These are phyloP conservation scores for Oriolus oriolus DNA, from an alignment of 2,113 vertebrate genomes.

Conservation along the genomic window DNA sequence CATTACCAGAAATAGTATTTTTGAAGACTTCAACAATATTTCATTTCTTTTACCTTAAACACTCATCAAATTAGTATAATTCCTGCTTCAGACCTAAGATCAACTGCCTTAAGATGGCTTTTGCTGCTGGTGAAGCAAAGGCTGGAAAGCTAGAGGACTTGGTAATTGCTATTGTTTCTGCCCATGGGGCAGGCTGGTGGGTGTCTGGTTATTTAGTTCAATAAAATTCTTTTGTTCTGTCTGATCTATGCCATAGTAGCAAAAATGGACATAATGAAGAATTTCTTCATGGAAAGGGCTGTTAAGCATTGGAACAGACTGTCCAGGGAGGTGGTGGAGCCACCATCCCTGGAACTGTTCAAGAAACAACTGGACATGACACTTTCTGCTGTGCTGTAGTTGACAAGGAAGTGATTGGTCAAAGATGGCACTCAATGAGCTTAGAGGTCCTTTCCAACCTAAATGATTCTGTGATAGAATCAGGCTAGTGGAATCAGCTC, in stretches of 20 bases:
- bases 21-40: background rate
- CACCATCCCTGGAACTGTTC: background rate
- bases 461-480: background rate
- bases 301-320: background rate
- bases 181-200: background rate
- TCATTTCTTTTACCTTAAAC: background rate
- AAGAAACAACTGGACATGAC: background rate
- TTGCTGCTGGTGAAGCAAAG: background rate
- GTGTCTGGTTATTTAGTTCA: background rate
- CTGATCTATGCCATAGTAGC: background rate
- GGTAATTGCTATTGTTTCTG: background rate
- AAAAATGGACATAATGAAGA: background rate
- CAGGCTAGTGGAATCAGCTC: background rate
- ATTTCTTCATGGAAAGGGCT: background rate
- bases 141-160: background rate
- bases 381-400: accelerated
- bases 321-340: background rate
- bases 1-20: background rate
- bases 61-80: background rate
- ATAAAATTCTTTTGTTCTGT: background rate
- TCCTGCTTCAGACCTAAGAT: background rate
- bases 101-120: background rate
- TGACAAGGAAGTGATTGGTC: background rate
- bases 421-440: background rate
- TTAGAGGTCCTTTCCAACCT: background rate